A percentile compares a stretch with the other conserved stretches of the same genome.
These are phyloP conservation scores for Therioaphis trifolii DNA, from an alignment of 2,888 invertebrate genomes.

Conservation along the genomic window DNA sequence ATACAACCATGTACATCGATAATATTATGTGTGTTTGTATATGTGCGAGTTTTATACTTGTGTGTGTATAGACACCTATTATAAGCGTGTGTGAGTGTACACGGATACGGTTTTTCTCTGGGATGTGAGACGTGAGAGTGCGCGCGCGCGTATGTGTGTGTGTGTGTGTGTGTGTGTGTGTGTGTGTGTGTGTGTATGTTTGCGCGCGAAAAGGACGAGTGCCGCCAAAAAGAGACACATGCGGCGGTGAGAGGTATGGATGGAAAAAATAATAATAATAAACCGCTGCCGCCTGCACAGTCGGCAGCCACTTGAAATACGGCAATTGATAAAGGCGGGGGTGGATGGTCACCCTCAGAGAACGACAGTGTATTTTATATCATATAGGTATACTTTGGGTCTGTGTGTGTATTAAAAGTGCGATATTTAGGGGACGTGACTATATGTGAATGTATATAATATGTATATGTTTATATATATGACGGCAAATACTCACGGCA, in stretches of 20 bases:
- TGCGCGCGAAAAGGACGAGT: background rate
- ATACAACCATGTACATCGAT: background rate
- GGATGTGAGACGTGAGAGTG: background rate
- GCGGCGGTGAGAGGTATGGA: background rate
- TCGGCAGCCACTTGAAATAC: slow-evolving; percentile 54
- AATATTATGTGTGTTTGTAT: background rate
- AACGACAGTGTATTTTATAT: slow-evolving; percentile 8
- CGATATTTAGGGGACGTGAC: slow-evolving; percentile 46
- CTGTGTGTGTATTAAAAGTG: slow-evolving; percentile 41
- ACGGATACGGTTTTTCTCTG: background rate
- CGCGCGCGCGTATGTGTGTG: background rate
- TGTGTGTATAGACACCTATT: background rate
- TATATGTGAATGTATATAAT: background rate
- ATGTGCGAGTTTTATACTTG: background rate
- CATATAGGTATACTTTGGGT: background rate
- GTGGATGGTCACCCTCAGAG: slow-evolving; percentile 43
- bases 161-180: background rate
- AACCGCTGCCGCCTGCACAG: slow-evolving; percentile 11
- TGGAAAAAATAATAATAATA: slow-evolving; percentile 46
- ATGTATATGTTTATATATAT: background rate
- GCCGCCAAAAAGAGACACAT: slow-evolving; percentile 32
- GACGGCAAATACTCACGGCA: slow-evolving; percentile 17
- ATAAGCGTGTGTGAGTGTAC: background rate
- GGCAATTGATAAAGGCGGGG: background rate
- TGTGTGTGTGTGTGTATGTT: background rate